These are phyloP conservation scores for Phrynocephalus vlangalii DNA, from an alignment of 2,797 vertebrate species.

Conservation along the genomic window DNA sequence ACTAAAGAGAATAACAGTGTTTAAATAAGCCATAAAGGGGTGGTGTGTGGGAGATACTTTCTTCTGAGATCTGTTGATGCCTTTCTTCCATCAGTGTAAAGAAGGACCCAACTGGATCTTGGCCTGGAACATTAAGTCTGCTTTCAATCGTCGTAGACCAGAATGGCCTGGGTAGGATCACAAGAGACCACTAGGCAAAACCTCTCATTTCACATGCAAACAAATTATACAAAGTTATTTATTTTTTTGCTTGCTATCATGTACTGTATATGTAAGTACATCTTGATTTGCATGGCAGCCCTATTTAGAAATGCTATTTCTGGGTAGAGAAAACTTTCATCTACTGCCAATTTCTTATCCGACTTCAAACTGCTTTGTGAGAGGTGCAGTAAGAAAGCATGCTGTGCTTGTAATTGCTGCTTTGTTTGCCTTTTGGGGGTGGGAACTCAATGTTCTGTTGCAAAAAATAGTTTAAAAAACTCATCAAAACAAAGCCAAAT, in stretches of 20 bases:
- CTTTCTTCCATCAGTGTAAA: too few species aligned
- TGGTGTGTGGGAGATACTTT: too few species aligned
- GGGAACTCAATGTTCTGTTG: slow-evolving; percentile 52
- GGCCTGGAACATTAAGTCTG: too few species aligned
- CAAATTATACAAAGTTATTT: neutral
- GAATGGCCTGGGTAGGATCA: accelerated
- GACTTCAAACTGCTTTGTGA: slow-evolving; percentile 21
- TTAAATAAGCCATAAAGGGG: too few species aligned
- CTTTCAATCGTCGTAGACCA: neutral
- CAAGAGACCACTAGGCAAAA: neutral
- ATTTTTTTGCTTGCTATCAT: neutral
- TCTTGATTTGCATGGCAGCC: accelerated
- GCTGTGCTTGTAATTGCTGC: slow-evolving; percentile 23
- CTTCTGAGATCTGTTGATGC: too few species aligned
- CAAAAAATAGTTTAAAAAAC: slow-evolving; percentile 57
- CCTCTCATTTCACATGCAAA: neutral
- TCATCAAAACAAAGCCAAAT: slow-evolving; percentile 38
- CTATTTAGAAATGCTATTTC: slow-evolving; percentile 17
- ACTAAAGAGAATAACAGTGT: too few species aligned
- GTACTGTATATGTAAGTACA: neutral
- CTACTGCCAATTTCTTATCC: neutral
- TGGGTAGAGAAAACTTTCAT: slow-evolving; percentile 21
- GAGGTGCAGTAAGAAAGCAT: neutral
- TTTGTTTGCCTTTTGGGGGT: slow-evolving; percentile 41
- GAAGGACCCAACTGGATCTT: too few species aligned